These are phyloP conservation scores for Catalaphyllia jardinei DNA, from an alignment of 64 coral and sea anemone species.

Conservation along the genomic window DNA sequence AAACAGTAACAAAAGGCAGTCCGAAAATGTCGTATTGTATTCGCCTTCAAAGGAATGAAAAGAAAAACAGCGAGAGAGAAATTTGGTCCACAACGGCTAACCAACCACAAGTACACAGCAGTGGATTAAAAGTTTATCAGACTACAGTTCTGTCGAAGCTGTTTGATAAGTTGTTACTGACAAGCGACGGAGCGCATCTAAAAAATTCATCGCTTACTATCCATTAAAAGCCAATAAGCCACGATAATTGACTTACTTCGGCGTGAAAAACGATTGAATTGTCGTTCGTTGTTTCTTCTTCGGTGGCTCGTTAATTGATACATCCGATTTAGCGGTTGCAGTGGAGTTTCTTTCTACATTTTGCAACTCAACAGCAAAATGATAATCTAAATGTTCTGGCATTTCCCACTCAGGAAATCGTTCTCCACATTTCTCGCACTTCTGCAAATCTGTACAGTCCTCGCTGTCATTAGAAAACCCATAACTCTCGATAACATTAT, in stretches of 20 bases:
- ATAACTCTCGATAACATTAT: neutral
- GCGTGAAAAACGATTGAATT: slow-evolving; percentile 71
- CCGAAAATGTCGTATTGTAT: too few species aligned
- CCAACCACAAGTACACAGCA: too few species aligned
- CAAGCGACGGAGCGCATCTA: neutral
- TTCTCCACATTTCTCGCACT: slow-evolving; percentile 73
- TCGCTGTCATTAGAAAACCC: neutral
- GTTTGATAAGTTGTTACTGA: too few species aligned
- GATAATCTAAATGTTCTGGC: slow-evolving; percentile 82
- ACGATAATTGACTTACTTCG: slow-evolving; percentile 5
- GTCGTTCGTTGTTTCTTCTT: slow-evolving; percentile 79
- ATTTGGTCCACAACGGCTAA: too few species aligned
- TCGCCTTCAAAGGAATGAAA: too few species aligned
- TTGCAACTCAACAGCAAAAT: slow-evolving; percentile 85
- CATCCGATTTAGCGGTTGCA: neutral
- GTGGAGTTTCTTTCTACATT: neutral
- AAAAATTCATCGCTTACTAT: neutral
- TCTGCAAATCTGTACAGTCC: neutral
- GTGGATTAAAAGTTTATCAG: too few species aligned
- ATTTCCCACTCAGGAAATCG: slow-evolving; percentile 44
- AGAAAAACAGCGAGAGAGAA: too few species aligned
- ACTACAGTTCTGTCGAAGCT: too few species aligned
- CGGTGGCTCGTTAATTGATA: slow-evolving; percentile 58
- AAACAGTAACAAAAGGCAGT: too few species aligned
- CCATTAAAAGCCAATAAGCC: neutral